These are phyloP conservation scores for Acomys russatus DNA, from an alignment of 2,797 vertebrate species.

Conservation along the genomic window DNA sequence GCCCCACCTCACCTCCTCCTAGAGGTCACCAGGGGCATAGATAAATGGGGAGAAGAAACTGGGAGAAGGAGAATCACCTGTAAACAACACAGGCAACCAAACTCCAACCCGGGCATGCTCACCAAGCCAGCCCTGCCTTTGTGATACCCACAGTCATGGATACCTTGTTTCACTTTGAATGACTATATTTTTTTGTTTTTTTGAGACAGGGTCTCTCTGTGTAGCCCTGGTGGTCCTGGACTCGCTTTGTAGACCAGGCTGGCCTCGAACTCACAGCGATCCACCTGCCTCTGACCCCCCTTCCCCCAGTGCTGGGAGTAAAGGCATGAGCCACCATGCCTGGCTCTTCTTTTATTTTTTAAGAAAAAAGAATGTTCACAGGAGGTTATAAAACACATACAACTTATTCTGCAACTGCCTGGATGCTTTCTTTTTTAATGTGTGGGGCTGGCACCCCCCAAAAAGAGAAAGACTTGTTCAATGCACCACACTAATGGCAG, in stretches of 20 bases:
- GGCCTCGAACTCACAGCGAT: too few species aligned
- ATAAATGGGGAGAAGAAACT: rapidly evolving
- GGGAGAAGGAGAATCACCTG: rapidly evolving
- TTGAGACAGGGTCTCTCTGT: neutral
- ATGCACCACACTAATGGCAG: conserved; percentile 91
- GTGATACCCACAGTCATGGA: neutral
- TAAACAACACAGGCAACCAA: rapidly evolving
- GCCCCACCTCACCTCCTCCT: neutral
- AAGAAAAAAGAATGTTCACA: conserved; percentile 51
- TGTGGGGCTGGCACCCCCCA: conserved; percentile 89
- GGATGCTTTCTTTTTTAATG: conserved; percentile 81
- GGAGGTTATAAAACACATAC: conserved; percentile 79
- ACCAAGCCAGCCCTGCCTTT: rapidly evolving
- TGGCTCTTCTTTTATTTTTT: too few species aligned
- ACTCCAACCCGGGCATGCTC: rapidly evolving
- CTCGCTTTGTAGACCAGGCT: too few species aligned
- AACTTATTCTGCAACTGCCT: conserved; percentile 79
- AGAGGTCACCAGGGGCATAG: neutral
- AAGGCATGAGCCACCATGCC: too few species aligned
- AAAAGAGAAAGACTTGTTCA: conserved; percentile 91
- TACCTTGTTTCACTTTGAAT: conserved; percentile 69
- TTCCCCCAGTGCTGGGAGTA: too few species aligned
- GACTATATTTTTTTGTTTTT: conserved; percentile 59
- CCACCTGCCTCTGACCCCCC: too few species aligned
- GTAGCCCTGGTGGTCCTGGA: too few species aligned